These are phyloP conservation scores for Vesta saturnalis DNA, from an alignment of 2,888 invertebrate species.

Conservation along the genomic window DNA sequence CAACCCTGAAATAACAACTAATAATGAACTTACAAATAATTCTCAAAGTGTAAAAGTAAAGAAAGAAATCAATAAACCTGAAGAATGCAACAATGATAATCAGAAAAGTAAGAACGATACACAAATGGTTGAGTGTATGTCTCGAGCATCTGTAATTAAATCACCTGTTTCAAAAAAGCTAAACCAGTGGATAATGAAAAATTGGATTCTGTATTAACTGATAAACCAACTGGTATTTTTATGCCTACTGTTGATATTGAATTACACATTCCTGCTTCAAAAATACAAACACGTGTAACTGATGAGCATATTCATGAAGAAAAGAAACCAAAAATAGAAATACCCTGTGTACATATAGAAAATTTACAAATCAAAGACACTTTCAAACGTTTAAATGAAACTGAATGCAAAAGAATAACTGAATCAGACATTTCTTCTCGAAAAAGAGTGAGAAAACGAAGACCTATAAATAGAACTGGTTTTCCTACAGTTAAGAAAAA, in stretches of 20 bases:
- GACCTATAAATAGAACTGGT: slow-evolving; percentile 86
- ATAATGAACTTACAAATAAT: background rate
- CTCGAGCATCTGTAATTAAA: slow-evolving; percentile 68
- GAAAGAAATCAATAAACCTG: slow-evolving; percentile 43
- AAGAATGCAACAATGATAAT: slow-evolving; percentile 54
- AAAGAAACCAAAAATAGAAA: slow-evolving; percentile 15
- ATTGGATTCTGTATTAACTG: slow-evolving; percentile 49
- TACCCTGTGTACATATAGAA: slow-evolving; percentile 18
- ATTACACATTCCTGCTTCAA: slow-evolving; percentile 61
- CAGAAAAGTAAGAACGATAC: slow-evolving; percentile 16
- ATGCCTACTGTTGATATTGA: slow-evolving; percentile 75
- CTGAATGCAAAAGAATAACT: slow-evolving; percentile 56
- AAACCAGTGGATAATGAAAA: slow-evolving; percentile 64
- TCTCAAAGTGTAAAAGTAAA: background rate
- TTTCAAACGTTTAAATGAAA: slow-evolving; percentile 51
- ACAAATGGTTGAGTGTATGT: slow-evolving; percentile 54
- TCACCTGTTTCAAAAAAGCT: slow-evolving; percentile 66
- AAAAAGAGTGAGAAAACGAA: slow-evolving; percentile 70
- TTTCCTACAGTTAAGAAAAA: slow-evolving; percentile 87
- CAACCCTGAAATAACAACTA: background rate
- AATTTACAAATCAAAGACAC: slow-evolving; percentile 22
- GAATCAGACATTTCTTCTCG: slow-evolving; percentile 47
- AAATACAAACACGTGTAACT: slow-evolving; percentile 25
- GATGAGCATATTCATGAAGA: slow-evolving; percentile 12
- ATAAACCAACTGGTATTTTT: slow-evolving; percentile 73